Percentiles rank a stretch among this genome's conserved stretches.
phyloP scores from a whole-genome alignment of 2,888 invertebrate species.

The Sesia apiformis region DNA sequence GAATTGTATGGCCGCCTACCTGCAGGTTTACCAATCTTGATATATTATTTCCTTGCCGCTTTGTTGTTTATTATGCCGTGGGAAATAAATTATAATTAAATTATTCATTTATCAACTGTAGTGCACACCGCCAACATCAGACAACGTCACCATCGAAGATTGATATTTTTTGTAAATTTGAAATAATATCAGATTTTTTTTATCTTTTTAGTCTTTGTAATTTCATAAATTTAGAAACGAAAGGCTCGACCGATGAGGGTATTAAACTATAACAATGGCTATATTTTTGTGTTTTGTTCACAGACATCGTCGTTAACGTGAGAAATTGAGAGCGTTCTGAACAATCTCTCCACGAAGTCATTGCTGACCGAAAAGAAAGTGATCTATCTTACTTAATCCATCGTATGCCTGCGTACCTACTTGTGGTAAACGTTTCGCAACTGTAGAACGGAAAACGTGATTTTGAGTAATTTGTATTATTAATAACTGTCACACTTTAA shows the following conservation, averaged over 20 bases:
- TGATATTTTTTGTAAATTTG: too few species aligned
- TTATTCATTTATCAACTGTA: too few species aligned
- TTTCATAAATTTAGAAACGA: background rate
- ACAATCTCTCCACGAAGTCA: constrained; percentile 9
- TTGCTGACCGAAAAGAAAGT: constrained; percentile 48
- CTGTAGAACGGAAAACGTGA: constrained; percentile 11
- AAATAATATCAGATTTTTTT: too few species aligned
- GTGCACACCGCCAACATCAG: too few species aligned
- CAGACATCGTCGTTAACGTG: constrained; percentile 18
- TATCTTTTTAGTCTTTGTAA: too few species aligned
- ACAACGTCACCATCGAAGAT: too few species aligned
- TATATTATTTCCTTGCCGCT: too few species aligned
- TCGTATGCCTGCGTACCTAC: constrained; percentile 16
- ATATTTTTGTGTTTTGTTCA: constrained; percentile 19
- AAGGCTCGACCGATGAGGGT: background rate
- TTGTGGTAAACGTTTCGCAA: constrained; percentile 29
- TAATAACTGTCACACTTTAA: too few species aligned
- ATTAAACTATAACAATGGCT: background rate
- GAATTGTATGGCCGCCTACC: too few species aligned
- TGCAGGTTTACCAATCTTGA: too few species aligned
- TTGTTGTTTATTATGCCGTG: too few species aligned
- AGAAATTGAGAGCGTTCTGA: constrained; percentile 35
- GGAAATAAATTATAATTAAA: too few species aligned
- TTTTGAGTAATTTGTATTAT: background rate
- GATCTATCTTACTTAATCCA: constrained; percentile 44